These are phyloP conservation scores for Lepidotrigona ventralis DNA, from an alignment of 1,140 invertebrate species.

Conservation along the genomic window DNA sequence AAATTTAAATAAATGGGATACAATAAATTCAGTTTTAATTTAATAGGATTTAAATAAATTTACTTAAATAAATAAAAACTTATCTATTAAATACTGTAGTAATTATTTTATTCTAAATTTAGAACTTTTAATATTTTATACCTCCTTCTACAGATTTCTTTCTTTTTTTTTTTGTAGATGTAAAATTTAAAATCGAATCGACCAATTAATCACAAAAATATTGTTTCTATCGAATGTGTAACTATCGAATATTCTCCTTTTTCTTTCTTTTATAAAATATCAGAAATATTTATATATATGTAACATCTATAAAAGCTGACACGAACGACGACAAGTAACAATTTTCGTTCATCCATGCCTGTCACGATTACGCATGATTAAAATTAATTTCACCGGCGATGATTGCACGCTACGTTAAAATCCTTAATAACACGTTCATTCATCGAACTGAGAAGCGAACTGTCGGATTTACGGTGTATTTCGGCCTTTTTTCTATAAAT, in stretches of 20 bases:
- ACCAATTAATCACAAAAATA: neutral
- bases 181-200: neutral
- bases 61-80: too few relatives aligned
- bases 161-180: too few relatives aligned
- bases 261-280: neutral
- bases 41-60: too few relatives aligned
- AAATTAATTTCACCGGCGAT: slow-evolving; percentile 1
- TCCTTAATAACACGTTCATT: neutral
- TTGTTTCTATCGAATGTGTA: too few relatives aligned
- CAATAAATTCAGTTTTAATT: too few relatives aligned
- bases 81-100: too few relatives aligned
- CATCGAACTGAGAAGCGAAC: neutral
- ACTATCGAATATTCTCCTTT: neutral
- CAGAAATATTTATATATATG: too few relatives aligned
- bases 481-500: neutral
- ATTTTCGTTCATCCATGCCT: neutral
- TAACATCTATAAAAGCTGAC: neutral
- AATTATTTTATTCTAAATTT: too few relatives aligned
- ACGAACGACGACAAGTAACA: neutral
- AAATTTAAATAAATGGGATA: too few relatives aligned
- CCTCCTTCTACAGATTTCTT: too few relatives aligned
- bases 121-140: too few relatives aligned
- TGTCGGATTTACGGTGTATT: neutral
- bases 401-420: neutral
- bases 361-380: neutral